Evolutionary conservation across 2,797 vertebrate species (phyloP).

Genomic region (Urocyon cinereoargenteus): DNA sequence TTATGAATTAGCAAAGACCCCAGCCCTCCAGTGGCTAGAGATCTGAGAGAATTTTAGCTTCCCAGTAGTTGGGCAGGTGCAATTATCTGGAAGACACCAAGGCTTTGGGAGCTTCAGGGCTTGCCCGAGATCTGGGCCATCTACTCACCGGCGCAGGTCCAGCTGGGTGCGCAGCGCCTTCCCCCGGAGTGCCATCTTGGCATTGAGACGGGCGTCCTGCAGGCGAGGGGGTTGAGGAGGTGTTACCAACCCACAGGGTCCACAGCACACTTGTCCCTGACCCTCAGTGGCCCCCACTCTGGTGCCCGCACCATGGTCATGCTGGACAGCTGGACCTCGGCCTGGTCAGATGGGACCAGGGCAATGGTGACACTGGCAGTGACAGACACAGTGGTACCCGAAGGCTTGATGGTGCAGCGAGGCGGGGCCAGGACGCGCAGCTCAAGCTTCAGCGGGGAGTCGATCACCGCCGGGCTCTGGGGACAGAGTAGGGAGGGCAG

Average conservation of each 20-base stretch:
- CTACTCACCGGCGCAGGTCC: conserved; percentile 93
- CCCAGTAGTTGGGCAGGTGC: not conserved
- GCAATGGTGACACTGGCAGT: conserved; percentile 92
- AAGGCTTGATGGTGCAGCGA: conserved; percentile 92
- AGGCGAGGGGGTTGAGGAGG: not conserved
- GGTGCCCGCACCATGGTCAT: conserved; percentile 93
- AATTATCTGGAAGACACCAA: not conserved
- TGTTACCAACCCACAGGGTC: not conserved
- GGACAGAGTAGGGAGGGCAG: not conserved
- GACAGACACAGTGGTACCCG: conserved; percentile 91
- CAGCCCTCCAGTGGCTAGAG: not conserved
- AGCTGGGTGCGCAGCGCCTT: conserved; percentile 92
- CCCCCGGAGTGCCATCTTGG: conserved; percentile 93
- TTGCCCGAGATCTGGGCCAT: fast-evolving
- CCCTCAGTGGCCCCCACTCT: not conserved
- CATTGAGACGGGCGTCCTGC: conserved; percentile 88
- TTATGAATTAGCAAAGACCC: not conserved
- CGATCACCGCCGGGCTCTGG: conserved; percentile 92
- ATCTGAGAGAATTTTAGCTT: not conserved
- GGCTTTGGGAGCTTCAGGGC: not conserved
- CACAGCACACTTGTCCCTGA: not conserved
- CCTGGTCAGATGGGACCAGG: conserved; percentile 87
- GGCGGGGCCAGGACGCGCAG: conserved; percentile 91
- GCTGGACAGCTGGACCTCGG: conserved; percentile 93
- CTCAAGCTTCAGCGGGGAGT: conserved; percentile 92